These are phyloP conservation scores for Myopa tessellatipennis DNA, from an alignment of 2,888 invertebrate genomes.

Conservation along the genomic window DNA sequence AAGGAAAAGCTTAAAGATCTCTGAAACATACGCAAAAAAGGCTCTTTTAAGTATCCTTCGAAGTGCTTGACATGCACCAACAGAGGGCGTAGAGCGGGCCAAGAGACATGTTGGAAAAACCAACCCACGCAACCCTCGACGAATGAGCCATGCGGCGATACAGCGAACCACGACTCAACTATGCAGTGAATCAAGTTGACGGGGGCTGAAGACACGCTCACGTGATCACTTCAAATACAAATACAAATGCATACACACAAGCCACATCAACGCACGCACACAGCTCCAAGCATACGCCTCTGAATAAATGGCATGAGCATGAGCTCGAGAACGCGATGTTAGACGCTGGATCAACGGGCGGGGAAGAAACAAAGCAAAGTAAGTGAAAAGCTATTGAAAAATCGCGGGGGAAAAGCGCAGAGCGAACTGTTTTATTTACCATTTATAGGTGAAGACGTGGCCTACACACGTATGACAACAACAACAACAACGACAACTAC, in stretches of 20 bases:
- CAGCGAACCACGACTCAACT: slow-evolving; percentile 46
- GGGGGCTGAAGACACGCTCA: slow-evolving; percentile 47
- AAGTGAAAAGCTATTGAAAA: slow-evolving; percentile 47
- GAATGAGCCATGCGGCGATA: slow-evolving; percentile 23
- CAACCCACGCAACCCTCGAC: slow-evolving; percentile 46
- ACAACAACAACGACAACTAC: slow-evolving; percentile 37
- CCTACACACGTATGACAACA: slow-evolving; percentile 46
- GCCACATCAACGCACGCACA: not conserved
- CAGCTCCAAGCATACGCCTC: slow-evolving; percentile 17
- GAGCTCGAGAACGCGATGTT: slow-evolving; percentile 10
- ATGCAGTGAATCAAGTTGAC: slow-evolving; percentile 48
- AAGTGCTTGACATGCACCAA: too few relatives aligned
- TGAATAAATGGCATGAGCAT: slow-evolving; percentile 10
- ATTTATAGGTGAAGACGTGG: slow-evolving; percentile 39
- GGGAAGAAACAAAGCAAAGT: slow-evolving; percentile 27
- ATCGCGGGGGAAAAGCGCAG: slow-evolving; percentile 40
- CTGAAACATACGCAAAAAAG: too few relatives aligned
- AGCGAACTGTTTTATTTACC: not conserved
- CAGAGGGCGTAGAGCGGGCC: not conserved
- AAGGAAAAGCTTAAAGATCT: too few relatives aligned
- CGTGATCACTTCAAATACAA: slow-evolving; percentile 19
- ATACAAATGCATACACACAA: not conserved
- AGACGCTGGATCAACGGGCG: not conserved
- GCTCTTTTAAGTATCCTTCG: too few relatives aligned
- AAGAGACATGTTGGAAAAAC: slow-evolving; percentile 14